Evolutionary conservation across 2,113 vertebrate species (phyloP), one percentile per base, ranked within the genome.

Genomic region (Megaceryle torquata): DNA sequence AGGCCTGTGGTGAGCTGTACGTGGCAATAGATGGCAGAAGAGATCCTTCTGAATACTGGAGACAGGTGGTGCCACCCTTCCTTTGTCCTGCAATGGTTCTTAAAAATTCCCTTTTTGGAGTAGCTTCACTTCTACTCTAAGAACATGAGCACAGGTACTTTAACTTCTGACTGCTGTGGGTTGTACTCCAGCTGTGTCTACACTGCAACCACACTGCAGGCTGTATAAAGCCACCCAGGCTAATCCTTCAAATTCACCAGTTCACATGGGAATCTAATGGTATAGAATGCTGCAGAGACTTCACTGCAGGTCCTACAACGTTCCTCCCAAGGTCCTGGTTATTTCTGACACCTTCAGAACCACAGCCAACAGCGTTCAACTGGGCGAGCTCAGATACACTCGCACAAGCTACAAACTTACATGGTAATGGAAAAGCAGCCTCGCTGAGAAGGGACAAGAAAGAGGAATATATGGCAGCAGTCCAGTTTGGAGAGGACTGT

Each of bases 1-100:
- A n/a, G 64, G 48, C 77, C 31, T 94, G 94, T 95, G 94, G 78
- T 95, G 74, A 96, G 81, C 91, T 86, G 22, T 87, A 95, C 37
- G 19, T 75, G 89, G 94, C 95, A 96, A 97, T 60, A 96, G 96
- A 93, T 95, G 95, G 93, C 96, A 97, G 96, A 96, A 96, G 93
- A 97, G 95, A 96, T 94, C 93, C 91, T 96, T 95, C 75, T 46
- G 46, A 95, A 91, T 31, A 81, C 29, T 43, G 44, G 43, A 91
- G 54, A 87, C 53, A 89, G 89, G 95, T 95, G 78, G 82, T 91
- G 82, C 89, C 93, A 96, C 88, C 72, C 90, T 86, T 91, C 61
- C 88, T 93, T 95, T 94, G 91, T 94, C 93, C 88, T 88, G 65
- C 68, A 88, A 53, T 28, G 69, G 57, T 74, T 96, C 56, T 86